Percentiles rank a stretch among this genome's conserved stretches.
Evolutionary conservation across 2,797 vertebrate genomes (phyloP).

Genomic region (Clarias laeviceps): DNA sequence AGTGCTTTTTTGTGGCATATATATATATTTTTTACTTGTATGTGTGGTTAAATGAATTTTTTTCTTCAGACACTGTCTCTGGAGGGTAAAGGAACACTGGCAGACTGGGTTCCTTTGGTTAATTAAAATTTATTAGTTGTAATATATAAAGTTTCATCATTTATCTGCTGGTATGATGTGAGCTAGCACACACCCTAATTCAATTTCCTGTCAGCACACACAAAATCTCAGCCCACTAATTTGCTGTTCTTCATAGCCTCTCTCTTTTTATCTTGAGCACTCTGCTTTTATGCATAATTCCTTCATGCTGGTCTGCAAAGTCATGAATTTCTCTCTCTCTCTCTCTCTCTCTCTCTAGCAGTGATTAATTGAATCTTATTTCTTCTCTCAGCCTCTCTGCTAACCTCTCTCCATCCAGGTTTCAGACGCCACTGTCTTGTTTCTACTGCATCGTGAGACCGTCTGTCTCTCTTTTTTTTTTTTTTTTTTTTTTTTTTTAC

Average conservation of each 20-base stretch:
- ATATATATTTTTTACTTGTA: slow-evolving; percentile 2
- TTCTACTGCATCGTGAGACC: slow-evolving; percentile 58
- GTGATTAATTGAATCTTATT: slow-evolving; percentile 68
- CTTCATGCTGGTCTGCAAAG: slow-evolving; percentile 39
- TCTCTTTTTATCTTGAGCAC: slow-evolving; percentile 59
- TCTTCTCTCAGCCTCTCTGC: slow-evolving; percentile 68
- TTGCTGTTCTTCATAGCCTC: slow-evolving; percentile 62
- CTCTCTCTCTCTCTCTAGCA: slow-evolving; percentile 46
- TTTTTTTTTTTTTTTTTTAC: slow-evolving; percentile 27
- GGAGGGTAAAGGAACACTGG: slow-evolving; percentile 52
- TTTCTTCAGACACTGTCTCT: slow-evolving; percentile 2
- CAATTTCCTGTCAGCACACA: slow-evolving; percentile 45
- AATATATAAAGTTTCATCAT: slow-evolving; percentile 4
- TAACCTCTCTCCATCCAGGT: slow-evolving; percentile 73
- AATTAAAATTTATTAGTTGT: background rate
- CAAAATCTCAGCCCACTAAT: slow-evolving; percentile 46
- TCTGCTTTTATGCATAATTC: slow-evolving; percentile 60
- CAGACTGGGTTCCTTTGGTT: slow-evolving; percentile 48
- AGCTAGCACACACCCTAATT: slow-evolving; percentile 48
- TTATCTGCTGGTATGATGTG: slow-evolving; percentile 54
- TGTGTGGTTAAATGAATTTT: background rate
- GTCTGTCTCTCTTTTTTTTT: slow-evolving; percentile 50
- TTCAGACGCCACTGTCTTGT: slow-evolving; percentile 62
- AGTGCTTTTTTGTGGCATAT: background rate
- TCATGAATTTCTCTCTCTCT: slow-evolving; percentile 39